A percentile compares a stretch with the other conserved stretches of the same genome.
Evolutionary conservation across 2,113 vertebrate genomes (phyloP).

Genomic region (Tragulus kanchil): DNA sequence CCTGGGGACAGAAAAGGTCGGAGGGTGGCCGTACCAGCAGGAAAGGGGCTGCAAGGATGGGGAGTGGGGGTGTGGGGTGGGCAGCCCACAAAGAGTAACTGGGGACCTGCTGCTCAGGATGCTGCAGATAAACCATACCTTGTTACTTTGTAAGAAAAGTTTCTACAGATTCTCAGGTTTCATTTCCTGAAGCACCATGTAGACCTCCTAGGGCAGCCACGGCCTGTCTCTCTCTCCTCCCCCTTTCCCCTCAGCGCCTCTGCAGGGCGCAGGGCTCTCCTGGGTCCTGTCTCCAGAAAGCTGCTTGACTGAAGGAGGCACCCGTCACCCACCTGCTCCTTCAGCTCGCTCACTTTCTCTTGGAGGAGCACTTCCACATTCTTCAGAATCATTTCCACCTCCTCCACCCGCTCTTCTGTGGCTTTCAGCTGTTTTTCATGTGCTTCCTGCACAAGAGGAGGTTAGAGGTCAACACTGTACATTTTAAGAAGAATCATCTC

Average conservation of each 20-base stretch:
- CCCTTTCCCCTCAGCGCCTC: neutral
- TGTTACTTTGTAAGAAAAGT: neutral
- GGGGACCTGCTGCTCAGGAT: neutral
- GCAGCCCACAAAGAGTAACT: neutral
- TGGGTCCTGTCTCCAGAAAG: neutral
- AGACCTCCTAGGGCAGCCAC: neutral
- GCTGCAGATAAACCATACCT: neutral
- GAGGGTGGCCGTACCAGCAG: neutral
- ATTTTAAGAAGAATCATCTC: neutral
- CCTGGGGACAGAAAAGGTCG: too few relatives aligned
- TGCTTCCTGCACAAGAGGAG: constrained; percentile 57
- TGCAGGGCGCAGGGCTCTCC: neutral
- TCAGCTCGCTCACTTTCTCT: constrained; percentile 70
- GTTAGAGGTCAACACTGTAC: neutral
- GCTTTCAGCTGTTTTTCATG: neutral
- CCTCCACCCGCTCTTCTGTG: neutral
- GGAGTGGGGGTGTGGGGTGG: accelerated
- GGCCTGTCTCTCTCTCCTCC: neutral
- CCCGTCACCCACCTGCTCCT: neutral
- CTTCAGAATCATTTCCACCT: constrained; percentile 12
- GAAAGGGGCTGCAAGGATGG: neutral
- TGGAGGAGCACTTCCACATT: constrained; percentile 63
- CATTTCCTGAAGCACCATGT: neutral
- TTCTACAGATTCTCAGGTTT: neutral
- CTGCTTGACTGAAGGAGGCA: neutral